Evolutionary conservation across 1,140 invertebrate species (phyloP).

Genomic region (Apis cerana): DNA sequence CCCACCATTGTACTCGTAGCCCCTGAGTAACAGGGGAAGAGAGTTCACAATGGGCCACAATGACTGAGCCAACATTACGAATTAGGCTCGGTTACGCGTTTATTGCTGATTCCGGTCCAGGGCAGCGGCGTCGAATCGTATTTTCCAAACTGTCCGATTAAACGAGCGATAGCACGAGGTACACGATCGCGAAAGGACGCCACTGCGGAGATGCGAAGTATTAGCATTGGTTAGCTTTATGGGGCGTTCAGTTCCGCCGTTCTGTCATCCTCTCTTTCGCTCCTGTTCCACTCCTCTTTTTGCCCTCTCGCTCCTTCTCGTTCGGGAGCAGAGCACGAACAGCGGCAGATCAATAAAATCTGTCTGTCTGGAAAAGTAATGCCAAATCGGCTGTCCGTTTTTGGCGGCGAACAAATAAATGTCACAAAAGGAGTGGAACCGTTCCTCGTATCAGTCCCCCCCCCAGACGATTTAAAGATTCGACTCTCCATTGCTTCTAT

Average conservation of each 20-base stretch:
- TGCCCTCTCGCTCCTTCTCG: conserved; percentile 10
- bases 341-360: conserved; percentile 78
- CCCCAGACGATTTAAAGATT: conserved; percentile 38
- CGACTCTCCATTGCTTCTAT: not conserved
- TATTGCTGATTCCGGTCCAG: conserved; percentile 77
- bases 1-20: conserved; percentile 66
- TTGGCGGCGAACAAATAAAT: conserved; percentile 54
- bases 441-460: not conserved
- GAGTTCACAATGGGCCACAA: conserved; percentile 74
- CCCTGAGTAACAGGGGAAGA: conserved; percentile 49
- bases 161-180: conserved; percentile 13
- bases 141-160: conserved; percentile 12
- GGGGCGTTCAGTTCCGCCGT: conserved; percentile 80
- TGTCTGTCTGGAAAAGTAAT: conserved; percentile 77
- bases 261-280: conserved; percentile 58
- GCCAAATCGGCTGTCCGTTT: conserved; percentile 74
- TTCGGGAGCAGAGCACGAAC: conserved; percentile 27
- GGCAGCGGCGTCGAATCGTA: conserved; percentile 65
- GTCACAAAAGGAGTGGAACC: conserved; percentile 50
- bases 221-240: conserved; percentile 83
- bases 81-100: conserved; percentile 81
- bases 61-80: conserved; percentile 78
- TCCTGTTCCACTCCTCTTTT: conserved; percentile 18
- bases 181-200: conserved; percentile 65
- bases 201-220: conserved; percentile 78